These are phyloP conservation scores for Willowsia nigromaculata DNA, from an alignment of 2,888 invertebrate species.

Conservation along the genomic window DNA sequence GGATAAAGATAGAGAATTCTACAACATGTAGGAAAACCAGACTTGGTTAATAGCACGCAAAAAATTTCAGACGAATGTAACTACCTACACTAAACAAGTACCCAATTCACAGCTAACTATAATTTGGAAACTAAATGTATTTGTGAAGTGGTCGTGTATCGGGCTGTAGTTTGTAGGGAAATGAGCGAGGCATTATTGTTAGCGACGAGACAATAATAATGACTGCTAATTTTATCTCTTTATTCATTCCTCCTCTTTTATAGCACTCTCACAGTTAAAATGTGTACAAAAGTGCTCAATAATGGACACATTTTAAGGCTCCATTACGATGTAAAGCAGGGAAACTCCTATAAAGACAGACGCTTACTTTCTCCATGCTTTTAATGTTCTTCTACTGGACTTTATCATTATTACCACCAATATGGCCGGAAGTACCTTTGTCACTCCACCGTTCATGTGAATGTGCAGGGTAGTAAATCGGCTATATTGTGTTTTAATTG, in stretches of 20 bases:
- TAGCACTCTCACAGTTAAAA: neutral
- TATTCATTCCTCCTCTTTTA: conserved; percentile 11
- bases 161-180: neutral
- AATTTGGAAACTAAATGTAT: too few species aligned
- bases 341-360: neutral
- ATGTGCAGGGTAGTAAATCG: neutral
- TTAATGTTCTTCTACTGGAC: neutral
- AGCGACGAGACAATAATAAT: conserved; percentile 28
- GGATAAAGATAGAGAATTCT: too few species aligned
- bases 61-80: too few species aligned
- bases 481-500: conserved; percentile 38
- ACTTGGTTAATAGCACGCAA: too few species aligned
- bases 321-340: neutral
- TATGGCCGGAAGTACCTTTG: conserved; percentile 31
- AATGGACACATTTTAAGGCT: neutral
- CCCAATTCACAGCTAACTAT: too few species aligned
- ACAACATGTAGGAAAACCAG: too few species aligned
- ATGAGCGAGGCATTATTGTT: neutral
- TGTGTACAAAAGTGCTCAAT: neutral
- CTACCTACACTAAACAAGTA: too few species aligned
- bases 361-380: neutral
- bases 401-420: neutral
- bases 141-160: too few species aligned
- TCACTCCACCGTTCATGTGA: neutral
- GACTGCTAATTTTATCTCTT: conserved; percentile 52